A percentile compares a stretch with the other conserved stretches of the same genome.
Evolutionary conservation across 2,888 invertebrate genomes (phyloP).

Genomic region (Erebia aethiops): DNA sequence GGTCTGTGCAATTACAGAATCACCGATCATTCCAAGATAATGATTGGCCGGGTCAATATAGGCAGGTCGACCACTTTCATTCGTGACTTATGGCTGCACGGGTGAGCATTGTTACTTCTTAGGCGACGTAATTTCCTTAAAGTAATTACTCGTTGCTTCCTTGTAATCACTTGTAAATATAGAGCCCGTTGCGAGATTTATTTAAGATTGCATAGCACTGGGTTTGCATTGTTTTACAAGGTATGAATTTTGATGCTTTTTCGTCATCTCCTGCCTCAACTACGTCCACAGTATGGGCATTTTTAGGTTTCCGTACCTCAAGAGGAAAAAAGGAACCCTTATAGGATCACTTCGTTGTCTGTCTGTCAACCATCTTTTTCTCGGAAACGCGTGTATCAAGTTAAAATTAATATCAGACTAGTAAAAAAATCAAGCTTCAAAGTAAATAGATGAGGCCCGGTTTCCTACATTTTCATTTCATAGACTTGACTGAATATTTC

Average conservation of each 20-base stretch:
- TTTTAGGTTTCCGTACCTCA: too few species aligned
- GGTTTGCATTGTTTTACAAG: conserved; percentile 25
- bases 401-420: too few species aligned
- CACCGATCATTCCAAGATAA: conserved; percentile 26
- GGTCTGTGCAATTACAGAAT: conserved; percentile 23
- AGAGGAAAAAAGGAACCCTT: too few species aligned
- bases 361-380: too few species aligned
- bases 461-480: too few species aligned
- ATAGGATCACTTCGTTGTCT: too few species aligned
- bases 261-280: not conserved
- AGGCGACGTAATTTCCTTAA: conserved; percentile 44
- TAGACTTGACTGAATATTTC: too few species aligned
- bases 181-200: conserved; percentile 35
- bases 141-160: conserved; percentile 41
- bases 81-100: conserved; percentile 42
- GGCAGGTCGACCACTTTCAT: conserved; percentile 42
- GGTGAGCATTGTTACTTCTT: conserved; percentile 42
- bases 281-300: too few species aligned
- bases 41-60: conserved; percentile 34
- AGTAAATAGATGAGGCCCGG: too few species aligned
- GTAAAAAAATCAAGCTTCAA: too few species aligned
- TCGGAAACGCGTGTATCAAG: too few species aligned
- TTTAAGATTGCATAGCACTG: conserved; percentile 30
- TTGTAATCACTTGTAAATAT: conserved; percentile 42
- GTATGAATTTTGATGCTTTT: conserved; percentile 13